Percentiles rank a stretch among this genome's conserved stretches.
These are phyloP conservation scores for Anhinga anhinga DNA, from an alignment of 2,113 vertebrate genomes.

Conservation along the genomic window DNA sequence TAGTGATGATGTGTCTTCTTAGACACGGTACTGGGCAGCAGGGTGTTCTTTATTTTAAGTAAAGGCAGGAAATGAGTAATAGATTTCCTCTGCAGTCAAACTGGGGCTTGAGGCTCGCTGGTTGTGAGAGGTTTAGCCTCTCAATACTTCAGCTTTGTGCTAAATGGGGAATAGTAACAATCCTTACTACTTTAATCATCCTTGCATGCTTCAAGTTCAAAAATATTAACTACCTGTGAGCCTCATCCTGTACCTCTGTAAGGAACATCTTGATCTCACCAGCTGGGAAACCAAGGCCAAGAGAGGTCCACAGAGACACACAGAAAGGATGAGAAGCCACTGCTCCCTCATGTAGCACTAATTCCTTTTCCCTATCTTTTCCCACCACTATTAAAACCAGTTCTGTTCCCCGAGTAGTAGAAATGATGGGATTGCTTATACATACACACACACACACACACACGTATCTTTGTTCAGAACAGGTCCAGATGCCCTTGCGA, in stretches of 20 bases:
- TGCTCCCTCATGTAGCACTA: neutral
- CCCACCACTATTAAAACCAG: neutral
- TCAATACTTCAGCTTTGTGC: neutral
- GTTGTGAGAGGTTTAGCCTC: neutral
- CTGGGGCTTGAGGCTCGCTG: neutral
- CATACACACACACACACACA: no score
- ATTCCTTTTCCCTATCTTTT: neutral
- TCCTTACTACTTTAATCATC: neutral
- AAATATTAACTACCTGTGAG: neutral
- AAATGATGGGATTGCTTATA: neutral
- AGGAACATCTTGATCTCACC: neutral
- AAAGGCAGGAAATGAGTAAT: slow-evolving; percentile 52
- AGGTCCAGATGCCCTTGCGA: neutral
- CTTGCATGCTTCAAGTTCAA: neutral
- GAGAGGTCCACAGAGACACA: neutral
- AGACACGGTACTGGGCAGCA: neutral
- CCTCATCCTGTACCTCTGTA: neutral
- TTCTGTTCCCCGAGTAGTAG: neutral
- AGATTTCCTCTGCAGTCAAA: slow-evolving; percentile 36
- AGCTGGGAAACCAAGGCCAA: neutral
- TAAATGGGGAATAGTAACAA: neutral
- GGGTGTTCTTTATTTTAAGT: slow-evolving; percentile 53
- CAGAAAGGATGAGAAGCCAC: neutral
- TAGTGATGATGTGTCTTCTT: slow-evolving; percentile 26
- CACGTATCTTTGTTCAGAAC: neutral